A percentile compares a stretch with the other conserved stretches of the same genome.
Evolutionary conservation across 92 coral and sea anemone species (phyloP).

Genomic region (Epizoanthus rinbou): DNA sequence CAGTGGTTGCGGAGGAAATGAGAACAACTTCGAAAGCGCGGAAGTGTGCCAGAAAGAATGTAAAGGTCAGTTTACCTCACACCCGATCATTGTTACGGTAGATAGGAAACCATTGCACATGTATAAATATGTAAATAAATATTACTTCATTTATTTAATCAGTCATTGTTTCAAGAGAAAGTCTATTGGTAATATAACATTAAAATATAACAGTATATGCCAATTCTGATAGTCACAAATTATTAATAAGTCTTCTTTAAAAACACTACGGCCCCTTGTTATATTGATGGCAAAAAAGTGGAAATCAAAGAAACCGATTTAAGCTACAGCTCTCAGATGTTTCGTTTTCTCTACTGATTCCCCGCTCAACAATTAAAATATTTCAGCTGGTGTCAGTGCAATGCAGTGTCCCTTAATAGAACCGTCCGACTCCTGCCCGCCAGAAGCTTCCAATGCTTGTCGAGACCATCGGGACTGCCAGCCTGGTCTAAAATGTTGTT

Average conservation of each 20-base stretch:
- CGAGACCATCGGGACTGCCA: conserved; percentile 62
- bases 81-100: not conserved
- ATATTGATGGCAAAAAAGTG: not conserved
- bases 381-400: conserved; percentile 17
- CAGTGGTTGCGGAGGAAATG: conserved; percentile 92
- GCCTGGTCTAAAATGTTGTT: conserved; percentile 73
- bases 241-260: too few species aligned
- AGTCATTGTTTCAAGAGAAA: too few species aligned
- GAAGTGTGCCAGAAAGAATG: conserved; percentile 58
- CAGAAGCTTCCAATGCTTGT: conserved; percentile 48
- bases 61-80: not conserved
- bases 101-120: not conserved
- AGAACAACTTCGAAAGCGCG: conserved; percentile 73
- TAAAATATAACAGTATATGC: too few species aligned
- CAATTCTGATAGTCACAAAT: too few species aligned
- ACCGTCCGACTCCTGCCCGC: conserved; percentile 34
- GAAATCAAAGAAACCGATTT: too few species aligned
- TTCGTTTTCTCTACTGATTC: not conserved
- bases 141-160: too few species aligned
- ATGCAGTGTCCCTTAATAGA: conserved; percentile 58
- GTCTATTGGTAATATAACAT: too few species aligned
- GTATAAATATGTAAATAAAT: not conserved
- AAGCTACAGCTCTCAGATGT: not conserved
- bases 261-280: too few species aligned
- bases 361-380: too few species aligned